Percentiles rank a stretch among this genome's conserved stretches.
Conservation (phyloP, 2,113 vertebrate species). For the Ceuthmochares aereus region DNA sequence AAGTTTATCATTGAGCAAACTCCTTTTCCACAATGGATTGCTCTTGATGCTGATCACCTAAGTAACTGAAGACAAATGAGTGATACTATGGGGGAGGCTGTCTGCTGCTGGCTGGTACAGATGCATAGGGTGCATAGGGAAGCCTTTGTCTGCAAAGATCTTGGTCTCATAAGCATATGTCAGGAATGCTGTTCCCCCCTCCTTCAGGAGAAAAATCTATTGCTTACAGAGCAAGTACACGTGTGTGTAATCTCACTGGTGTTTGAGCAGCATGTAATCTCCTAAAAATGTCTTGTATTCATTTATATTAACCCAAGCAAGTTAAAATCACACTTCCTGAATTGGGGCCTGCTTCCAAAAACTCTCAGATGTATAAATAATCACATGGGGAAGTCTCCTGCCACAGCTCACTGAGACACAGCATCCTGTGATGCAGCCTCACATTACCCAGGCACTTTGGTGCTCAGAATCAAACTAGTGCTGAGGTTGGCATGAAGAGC, state of each 20-base stretch:
- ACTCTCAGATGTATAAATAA: background rate
- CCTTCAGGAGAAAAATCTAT: background rate
- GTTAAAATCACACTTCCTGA: background rate
- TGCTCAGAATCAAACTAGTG: background rate
- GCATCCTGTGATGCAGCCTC: background rate
- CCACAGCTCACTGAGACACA: background rate
- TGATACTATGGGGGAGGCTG: fast-evolving
- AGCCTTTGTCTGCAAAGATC: background rate
- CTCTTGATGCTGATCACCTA: fast-evolving
- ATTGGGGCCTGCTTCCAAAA: background rate
- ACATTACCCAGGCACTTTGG: fast-evolving
- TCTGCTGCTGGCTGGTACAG: background rate
- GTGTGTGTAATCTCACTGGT: background rate
- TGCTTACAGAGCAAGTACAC: background rate
- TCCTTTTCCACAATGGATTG: background rate
- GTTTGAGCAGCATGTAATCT: background rate
- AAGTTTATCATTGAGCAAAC: background rate
- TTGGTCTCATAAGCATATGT: background rate
- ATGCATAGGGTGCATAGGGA: background rate
- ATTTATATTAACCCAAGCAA: background rate
- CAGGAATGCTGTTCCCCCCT: background rate
- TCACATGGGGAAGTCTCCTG: background rate
- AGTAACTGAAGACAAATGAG: background rate
- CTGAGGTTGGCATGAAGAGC: background rate
- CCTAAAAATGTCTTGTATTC: background rate